Conservation (phyloP, 2,888 invertebrate species). For the Eupithecia subfuscata region DNA sequence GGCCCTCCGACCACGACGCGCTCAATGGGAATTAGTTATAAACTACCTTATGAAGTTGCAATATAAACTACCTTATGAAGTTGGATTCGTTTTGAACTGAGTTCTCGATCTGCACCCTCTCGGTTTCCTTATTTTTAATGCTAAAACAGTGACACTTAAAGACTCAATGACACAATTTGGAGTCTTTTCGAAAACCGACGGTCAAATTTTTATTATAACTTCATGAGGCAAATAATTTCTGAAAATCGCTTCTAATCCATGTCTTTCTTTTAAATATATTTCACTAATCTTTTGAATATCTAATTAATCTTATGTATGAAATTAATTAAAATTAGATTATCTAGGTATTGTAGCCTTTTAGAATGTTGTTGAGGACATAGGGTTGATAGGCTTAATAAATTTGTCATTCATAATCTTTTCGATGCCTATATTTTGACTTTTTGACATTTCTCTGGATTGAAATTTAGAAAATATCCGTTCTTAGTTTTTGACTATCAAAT, state of each 20-base stretch:
- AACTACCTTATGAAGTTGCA: neutral
- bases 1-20: neutral
- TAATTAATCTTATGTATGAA: neutral
- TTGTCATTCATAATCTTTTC: neutral
- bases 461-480: neutral
- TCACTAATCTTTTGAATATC: neutral
- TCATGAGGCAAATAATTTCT: neutral
- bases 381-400: neutral
- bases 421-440: neutral
- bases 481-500: neutral
- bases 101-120: neutral
- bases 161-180: neutral
- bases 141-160: neutral
- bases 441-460: neutral
- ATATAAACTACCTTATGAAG: no score
- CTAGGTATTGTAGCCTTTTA: neutral
- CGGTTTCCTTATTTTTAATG: neutral
- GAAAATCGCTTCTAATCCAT: neutral
- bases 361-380: neutral
- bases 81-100: neutral
- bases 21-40: neutral
- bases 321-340: neutral
- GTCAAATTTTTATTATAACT: neutral
- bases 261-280: no score
- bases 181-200: neutral